Evolutionary conservation across 2,113 vertebrate species (phyloP).

Genomic region (Phylloscopus trochilus): DNA sequence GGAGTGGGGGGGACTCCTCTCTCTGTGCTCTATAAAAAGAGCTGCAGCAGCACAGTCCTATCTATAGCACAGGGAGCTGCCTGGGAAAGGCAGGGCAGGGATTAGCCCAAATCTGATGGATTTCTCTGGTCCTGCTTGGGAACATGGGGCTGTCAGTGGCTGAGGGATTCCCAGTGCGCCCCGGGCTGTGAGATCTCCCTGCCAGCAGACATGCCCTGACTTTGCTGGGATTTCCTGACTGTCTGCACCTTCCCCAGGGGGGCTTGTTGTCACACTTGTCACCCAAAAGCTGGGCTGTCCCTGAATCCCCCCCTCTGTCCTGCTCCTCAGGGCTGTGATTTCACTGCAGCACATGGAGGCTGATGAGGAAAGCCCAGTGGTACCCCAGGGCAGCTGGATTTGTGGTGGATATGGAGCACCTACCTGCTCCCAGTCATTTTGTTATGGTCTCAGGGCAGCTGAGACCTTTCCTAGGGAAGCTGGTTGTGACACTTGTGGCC

Average conservation of each 20-base stretch:
- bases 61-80: constrained; percentile 41
- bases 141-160: neutral
- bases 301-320: neutral
- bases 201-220: neutral
- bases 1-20: neutral
- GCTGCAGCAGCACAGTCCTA: neutral
- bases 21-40: constrained; percentile 34
- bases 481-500: neutral
- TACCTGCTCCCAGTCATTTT: accelerated
- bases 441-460: neutral
- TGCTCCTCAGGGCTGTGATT: neutral
- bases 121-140: neutral
- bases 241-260: neutral
- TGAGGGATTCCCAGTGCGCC: neutral
- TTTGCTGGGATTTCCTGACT: neutral
- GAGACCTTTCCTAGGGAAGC: neutral
- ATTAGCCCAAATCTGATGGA: neutral
- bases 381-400: neutral
- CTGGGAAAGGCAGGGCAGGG: neutral
- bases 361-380: neutral
- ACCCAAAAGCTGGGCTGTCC: neutral
- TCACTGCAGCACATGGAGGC: neutral
- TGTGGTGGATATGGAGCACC: neutral
- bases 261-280: neutral
- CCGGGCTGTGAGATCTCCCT: neutral